These are phyloP conservation scores for Euthynnus affinis DNA, from an alignment of 2,797 vertebrate genomes.

Conservation along the genomic window DNA sequence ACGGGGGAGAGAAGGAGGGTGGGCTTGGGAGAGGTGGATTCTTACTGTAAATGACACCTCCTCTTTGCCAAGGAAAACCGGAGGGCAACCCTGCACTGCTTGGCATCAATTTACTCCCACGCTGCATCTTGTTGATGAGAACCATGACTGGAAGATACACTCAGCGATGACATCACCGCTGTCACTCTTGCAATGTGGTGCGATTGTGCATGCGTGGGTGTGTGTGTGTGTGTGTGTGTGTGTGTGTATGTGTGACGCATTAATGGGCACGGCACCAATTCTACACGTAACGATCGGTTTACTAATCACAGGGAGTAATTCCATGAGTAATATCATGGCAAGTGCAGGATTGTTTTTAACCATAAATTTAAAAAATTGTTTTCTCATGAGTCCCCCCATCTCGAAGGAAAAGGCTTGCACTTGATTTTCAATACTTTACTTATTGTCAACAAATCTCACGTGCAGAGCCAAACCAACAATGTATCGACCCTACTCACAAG, in stretches of 20 bases:
- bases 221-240: constrained; percentile 27
- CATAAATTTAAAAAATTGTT: too few relatives aligned
- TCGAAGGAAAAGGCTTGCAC: too few relatives aligned
- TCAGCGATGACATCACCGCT: constrained; percentile 42
- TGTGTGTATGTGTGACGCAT: neutral
- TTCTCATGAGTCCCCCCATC: too few relatives aligned
- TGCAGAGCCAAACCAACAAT: too few relatives aligned
- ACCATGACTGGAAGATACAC: constrained; percentile 46
- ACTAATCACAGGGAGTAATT: too few relatives aligned
- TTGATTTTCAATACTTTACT: too few relatives aligned
- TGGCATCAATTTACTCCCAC: constrained; percentile 47
- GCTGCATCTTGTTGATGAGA: constrained; percentile 42
- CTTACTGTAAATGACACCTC: constrained; percentile 68
- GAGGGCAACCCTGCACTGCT: constrained; percentile 27
- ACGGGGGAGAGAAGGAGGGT: neutral
- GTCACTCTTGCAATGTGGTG: neutral
- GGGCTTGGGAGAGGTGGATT: constrained; percentile 20
- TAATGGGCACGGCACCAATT: neutral
- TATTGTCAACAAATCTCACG: too few relatives aligned
- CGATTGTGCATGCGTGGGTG: constrained; percentile 3
- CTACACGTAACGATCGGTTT: neutral
- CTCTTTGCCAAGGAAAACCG: constrained; percentile 38
- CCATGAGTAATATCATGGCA: too few relatives aligned
- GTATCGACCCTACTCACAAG: too few relatives aligned
- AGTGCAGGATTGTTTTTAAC: too few relatives aligned